phyloP scores from a whole-genome alignment of 2,113 vertebrate species.

The Paratilapia polleni region DNA sequence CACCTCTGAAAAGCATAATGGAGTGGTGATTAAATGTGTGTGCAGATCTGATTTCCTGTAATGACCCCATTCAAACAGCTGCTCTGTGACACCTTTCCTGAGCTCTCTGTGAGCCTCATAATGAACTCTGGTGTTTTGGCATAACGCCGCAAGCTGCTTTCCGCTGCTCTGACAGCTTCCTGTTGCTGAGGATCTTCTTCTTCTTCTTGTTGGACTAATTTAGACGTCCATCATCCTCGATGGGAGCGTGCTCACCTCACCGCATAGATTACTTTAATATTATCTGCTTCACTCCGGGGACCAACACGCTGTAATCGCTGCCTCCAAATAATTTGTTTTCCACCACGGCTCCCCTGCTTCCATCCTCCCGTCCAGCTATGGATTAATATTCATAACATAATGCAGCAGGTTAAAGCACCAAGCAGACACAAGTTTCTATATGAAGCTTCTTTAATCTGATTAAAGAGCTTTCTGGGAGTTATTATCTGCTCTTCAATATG shows the following conservation, averaged over 20 bases:
- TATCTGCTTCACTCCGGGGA: slow-evolving; percentile 53
- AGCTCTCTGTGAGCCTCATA: not conserved
- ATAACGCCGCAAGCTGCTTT: not conserved
- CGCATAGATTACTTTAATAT: slow-evolving; percentile 71
- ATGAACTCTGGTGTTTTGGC: not conserved
- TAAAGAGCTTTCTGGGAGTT: slow-evolving; percentile 53
- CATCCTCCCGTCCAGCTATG: slow-evolving; percentile 39
- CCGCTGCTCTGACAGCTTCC: slow-evolving; percentile 7
- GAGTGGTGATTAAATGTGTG: not conserved
- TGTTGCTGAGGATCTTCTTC: not conserved
- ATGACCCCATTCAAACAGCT: not conserved
- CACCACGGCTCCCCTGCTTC: slow-evolving; percentile 54
- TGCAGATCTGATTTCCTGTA: not conserved
- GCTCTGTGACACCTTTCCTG: not conserved
- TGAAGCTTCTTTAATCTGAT: slow-evolving; percentile 24
- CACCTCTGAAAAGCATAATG: not conserved
- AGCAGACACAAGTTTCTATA: slow-evolving; percentile 3
- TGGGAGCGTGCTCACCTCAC: slow-evolving; percentile 49
- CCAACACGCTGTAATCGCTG: slow-evolving; percentile 52
- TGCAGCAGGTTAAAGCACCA: slow-evolving; percentile 6
- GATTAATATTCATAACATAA: slow-evolving; percentile 55
- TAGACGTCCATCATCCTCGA: slow-evolving; percentile 70
- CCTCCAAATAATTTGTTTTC: slow-evolving; percentile 77
- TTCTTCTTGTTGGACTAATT: slow-evolving; percentile 69
- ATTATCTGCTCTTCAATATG: slow-evolving; percentile 31